These are phyloP conservation scores for Triplophysa yarkandensis DNA, from an alignment of 2,797 vertebrate genomes.

Conservation along the genomic window DNA sequence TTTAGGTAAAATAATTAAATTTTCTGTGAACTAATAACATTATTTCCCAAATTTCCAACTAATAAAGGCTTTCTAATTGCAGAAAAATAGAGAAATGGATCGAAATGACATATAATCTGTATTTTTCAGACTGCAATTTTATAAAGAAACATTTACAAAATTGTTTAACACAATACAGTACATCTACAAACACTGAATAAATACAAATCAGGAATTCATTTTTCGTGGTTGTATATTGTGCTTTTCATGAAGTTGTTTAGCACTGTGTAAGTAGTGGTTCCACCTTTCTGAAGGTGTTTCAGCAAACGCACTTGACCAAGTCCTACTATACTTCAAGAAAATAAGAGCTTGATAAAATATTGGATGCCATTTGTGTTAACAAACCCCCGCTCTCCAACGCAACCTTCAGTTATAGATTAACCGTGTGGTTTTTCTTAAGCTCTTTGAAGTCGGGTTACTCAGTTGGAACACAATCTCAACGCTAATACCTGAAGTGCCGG, in stretches of 20 bases:
- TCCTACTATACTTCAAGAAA: conserved; percentile 22
- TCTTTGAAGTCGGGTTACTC: conserved; percentile 74
- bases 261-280: conserved; percentile 10
- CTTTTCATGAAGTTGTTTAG: conserved; percentile 2
- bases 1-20: too few species aligned
- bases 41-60: too few species aligned
- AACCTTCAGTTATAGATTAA: conserved; percentile 72
- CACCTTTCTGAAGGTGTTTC: background rate
- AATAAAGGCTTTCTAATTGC: too few species aligned
- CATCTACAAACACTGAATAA: too few species aligned
- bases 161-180: too few species aligned
- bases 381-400: conserved; percentile 57
- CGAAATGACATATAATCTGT: too few species aligned
- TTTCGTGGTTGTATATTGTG: too few species aligned
- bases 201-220: too few species aligned
- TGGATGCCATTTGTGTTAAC: conserved; percentile 53
- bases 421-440: conserved; percentile 66
- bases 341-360: conserved; percentile 18
- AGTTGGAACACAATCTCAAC: conserved; percentile 21
- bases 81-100: too few species aligned
- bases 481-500: conserved; percentile 4
- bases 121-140: too few species aligned
- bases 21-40: too few species aligned
- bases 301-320: background rate
- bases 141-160: too few species aligned